These are phyloP conservation scores for Hyles lineata DNA, from an alignment of 2,888 invertebrate genomes.

Conservation along the genomic window DNA sequence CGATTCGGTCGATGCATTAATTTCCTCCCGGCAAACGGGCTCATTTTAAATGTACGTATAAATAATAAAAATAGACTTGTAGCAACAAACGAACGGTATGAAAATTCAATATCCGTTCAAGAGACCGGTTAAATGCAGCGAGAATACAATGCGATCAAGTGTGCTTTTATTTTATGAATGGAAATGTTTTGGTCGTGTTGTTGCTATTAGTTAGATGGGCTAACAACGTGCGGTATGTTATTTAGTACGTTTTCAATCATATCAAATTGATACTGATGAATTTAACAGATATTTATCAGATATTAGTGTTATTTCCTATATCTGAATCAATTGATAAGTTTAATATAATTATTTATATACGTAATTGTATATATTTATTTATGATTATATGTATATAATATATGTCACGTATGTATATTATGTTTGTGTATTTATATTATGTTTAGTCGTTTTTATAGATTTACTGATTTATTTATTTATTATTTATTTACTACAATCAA, in stretches of 20 bases:
- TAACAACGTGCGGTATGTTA: neutral
- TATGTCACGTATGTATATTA: no score
- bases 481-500: no score
- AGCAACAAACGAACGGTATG: constrained; percentile 76
- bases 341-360: no score
- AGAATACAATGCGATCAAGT: constrained; percentile 64
- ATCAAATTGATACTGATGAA: no score
- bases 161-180: constrained; percentile 57
- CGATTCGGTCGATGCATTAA: constrained; percentile 67
- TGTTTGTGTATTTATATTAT: neutral
- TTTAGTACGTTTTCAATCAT: neutral
- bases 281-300: no score
- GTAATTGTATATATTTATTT: no score
- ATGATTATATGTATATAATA: no score
- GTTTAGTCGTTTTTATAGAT: no score
- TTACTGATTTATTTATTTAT: no score
- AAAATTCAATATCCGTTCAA: constrained; percentile 82
- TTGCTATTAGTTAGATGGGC: constrained; percentile 20
- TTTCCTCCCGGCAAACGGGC: constrained; percentile 75
- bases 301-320: no score
- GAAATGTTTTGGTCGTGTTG: constrained; percentile 5
- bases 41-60: constrained; percentile 67
- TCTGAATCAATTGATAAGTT: no score
- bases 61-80: constrained; percentile 70
- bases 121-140: constrained; percentile 64